These are phyloP conservation scores for Conistra vaccinii DNA, from an alignment of 2,888 invertebrate genomes.

Conservation along the genomic window DNA sequence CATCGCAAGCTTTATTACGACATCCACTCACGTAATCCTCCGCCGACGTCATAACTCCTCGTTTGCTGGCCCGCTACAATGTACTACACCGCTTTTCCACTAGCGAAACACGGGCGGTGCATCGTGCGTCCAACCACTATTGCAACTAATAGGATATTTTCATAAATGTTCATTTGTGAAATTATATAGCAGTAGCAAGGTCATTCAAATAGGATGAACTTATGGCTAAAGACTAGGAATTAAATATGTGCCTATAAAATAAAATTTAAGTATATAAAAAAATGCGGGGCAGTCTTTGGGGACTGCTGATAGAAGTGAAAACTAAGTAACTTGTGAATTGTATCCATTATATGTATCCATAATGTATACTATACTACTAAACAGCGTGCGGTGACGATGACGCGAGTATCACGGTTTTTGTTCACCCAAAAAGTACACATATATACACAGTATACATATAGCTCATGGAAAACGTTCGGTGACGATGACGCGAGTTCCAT, in stretches of 20 bases:
- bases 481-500: too few species aligned
- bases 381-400: too few species aligned
- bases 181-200: neutral
- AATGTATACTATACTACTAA: too few species aligned
- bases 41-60: constrained; percentile 90
- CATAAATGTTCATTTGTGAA: constrained; percentile 27
- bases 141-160: constrained; percentile 50
- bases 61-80: constrained; percentile 88
- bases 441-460: too few species aligned
- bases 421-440: too few species aligned
- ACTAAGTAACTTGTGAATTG: too few species aligned
- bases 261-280: too few species aligned
- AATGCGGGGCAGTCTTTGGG: too few species aligned
- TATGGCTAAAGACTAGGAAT: neutral
- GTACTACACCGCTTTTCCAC: constrained; percentile 86
- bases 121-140: constrained; percentile 68
- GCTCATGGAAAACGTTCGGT: too few species aligned
- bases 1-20: constrained; percentile 91
- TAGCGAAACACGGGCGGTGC: constrained; percentile 78
- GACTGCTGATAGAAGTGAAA: too few species aligned
- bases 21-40: constrained; percentile 91
- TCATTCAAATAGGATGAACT: neutral
- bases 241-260: neutral
- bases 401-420: too few species aligned
- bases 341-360: too few species aligned